A percentile compares a stretch with the other conserved stretches of the same genome.
Conservation (phyloP, 1,140 invertebrate genomes). For the Pantala flavescens region DNA sequence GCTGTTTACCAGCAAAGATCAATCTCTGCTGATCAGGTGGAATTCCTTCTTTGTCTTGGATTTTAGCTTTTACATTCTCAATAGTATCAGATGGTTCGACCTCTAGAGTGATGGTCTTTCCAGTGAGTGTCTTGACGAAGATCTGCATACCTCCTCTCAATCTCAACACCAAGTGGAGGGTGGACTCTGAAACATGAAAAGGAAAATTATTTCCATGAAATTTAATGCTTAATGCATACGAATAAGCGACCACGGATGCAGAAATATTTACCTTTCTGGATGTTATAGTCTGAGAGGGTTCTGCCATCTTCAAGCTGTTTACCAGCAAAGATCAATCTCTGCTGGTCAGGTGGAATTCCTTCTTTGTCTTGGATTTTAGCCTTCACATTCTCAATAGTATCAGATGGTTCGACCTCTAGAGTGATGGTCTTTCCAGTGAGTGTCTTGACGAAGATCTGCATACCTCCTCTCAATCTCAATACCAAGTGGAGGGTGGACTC, state of each 20-base stretch:
- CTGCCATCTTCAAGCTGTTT: constrained; percentile 54
- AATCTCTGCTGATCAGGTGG: constrained; percentile 66
- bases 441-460: constrained; percentile 78
- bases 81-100: constrained; percentile 75
- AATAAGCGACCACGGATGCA: too few species aligned
- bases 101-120: constrained; percentile 76
- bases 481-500: constrained; percentile 62
- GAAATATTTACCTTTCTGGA: too few species aligned
- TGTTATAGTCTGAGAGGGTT: constrained; percentile 51
- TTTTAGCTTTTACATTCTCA: constrained; percentile 77
- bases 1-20: constrained; percentile 69
- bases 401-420: constrained; percentile 58
- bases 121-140: constrained; percentile 75
- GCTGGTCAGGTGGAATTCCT: constrained; percentile 53
- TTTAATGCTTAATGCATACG: too few species aligned
- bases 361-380: constrained; percentile 58
- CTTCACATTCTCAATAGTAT: constrained; percentile 57
- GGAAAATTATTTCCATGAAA: too few species aligned
- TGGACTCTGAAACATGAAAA: too few species aligned
- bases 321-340: constrained; percentile 50
- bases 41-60: constrained; percentile 65
- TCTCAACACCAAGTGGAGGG: constrained; percentile 63
- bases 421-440: constrained; percentile 75
- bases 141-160: constrained; percentile 55
- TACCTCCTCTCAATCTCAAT: constrained; percentile 65